Conservation (phyloP, 2,888 invertebrate genomes). For the Calameuta filiformis region DNA sequence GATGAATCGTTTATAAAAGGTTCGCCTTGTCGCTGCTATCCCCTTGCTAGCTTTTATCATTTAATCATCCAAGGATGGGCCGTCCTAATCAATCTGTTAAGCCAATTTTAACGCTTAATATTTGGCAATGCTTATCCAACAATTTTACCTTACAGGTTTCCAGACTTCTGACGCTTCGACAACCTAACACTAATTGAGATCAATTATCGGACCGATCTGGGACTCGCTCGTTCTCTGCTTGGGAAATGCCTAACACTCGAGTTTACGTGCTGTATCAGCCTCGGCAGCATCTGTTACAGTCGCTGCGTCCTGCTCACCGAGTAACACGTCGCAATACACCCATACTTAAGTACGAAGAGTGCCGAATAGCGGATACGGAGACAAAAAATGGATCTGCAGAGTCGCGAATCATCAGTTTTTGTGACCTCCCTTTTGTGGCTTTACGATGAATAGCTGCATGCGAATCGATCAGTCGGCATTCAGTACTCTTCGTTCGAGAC, state of each 20-base stretch:
- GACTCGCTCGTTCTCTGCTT: constrained; percentile 44
- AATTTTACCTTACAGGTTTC: constrained; percentile 71
- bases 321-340: constrained; percentile 54
- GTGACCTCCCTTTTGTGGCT: too few species aligned
- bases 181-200: constrained; percentile 59
- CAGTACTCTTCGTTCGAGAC: too few species aligned
- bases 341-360: constrained; percentile 5
- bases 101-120: not conserved
- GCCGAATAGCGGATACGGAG: not conserved
- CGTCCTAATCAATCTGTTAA: too few species aligned
- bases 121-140: not conserved
- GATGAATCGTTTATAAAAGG: too few species aligned
- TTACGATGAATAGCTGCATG: too few species aligned
- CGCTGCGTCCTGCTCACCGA: constrained; percentile 76
- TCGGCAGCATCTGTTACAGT: constrained; percentile 76
- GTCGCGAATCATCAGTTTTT: too few species aligned
- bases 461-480: too few species aligned
- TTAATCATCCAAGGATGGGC: too few species aligned
- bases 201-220: constrained; percentile 50
- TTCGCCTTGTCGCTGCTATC: too few species aligned
- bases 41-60: too few species aligned
- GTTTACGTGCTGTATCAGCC: constrained; percentile 65
- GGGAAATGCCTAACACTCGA: constrained; percentile 52
- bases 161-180: constrained; percentile 84
- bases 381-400: not conserved